Conservation (phyloP, 37 sponge, comb jelly and placozoan genomes). For the Mnemiopsis leidyi region DNA sequence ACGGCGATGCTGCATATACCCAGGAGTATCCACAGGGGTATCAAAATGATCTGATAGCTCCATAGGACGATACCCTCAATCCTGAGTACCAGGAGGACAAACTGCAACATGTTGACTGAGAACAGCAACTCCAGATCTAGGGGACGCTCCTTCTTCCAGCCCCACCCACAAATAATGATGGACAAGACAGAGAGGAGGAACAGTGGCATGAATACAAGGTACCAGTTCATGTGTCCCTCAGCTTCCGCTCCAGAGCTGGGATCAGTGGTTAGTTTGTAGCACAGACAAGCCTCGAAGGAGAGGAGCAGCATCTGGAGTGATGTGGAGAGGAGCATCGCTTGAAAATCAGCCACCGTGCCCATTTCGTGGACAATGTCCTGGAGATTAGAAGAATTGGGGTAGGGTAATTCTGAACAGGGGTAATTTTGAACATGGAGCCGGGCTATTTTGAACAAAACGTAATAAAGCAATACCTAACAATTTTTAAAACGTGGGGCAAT, state of each 20-base stretch:
- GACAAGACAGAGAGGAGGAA: slow-evolving; percentile 62
- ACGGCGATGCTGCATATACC: slow-evolving; percentile 30
- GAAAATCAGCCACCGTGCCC: slow-evolving; percentile 61
- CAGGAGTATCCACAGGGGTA: slow-evolving; percentile 62
- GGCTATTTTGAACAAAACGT: too few species aligned
- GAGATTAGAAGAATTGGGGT: too few species aligned
- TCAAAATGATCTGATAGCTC: slow-evolving; percentile 54
- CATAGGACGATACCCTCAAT: neutral
- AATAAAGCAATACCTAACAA: too few species aligned
- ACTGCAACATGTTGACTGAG: slow-evolving; percentile 56
- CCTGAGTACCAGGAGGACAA: slow-evolving; percentile 44
- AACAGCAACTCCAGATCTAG: slow-evolving; percentile 51
- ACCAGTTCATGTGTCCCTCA: slow-evolving; percentile 19
- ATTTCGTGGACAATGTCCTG: slow-evolving; percentile 53
- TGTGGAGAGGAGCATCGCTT: slow-evolving; percentile 58
- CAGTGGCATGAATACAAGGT: slow-evolving; percentile 56
- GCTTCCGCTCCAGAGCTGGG: too few species aligned
- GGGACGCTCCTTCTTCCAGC: slow-evolving; percentile 65
- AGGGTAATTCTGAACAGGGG: too few species aligned
- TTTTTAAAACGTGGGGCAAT: too few species aligned
- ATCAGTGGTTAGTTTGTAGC: neutral
- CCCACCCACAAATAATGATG: slow-evolving; percentile 57
- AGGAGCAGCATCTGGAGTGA: slow-evolving; percentile 60
- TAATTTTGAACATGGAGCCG: too few species aligned
- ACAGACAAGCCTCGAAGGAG: slow-evolving; percentile 62